Evolutionary conservation across 2,797 vertebrate species (phyloP).

Genomic region (Potorous gilbertii): DNA sequence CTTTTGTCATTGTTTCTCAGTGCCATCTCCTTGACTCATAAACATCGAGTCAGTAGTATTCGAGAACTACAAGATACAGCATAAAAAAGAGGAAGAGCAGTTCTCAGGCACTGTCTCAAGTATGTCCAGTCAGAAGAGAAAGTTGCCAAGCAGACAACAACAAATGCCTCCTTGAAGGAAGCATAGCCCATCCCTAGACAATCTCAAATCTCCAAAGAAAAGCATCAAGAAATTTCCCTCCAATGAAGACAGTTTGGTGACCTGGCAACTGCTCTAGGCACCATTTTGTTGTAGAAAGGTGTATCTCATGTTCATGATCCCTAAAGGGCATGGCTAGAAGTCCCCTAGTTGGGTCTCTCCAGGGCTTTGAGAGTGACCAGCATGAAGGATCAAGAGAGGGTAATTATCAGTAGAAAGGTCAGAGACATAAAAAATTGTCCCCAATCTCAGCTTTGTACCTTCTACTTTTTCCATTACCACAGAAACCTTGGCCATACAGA

Average conservation of each 20-base stretch:
- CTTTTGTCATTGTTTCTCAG: background rate
- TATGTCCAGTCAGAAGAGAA: background rate
- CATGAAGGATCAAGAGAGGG: background rate
- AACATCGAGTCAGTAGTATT: background rate
- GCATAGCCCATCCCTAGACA: background rate
- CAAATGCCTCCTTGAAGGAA: background rate
- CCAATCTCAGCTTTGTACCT: background rate
- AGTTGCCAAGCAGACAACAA: background rate
- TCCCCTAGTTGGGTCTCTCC: background rate
- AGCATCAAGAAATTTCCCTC: background rate
- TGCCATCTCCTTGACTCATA: background rate
- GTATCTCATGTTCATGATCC: background rate
- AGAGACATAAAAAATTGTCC: background rate
- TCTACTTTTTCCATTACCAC: background rate
- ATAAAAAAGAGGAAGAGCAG: background rate
- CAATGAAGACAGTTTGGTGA: background rate
- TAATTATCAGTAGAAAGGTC: background rate
- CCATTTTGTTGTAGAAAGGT: background rate
- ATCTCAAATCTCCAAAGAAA: background rate
- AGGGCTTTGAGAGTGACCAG: background rate
- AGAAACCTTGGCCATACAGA: background rate
- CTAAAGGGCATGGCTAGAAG: background rate
- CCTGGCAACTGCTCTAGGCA: background rate
- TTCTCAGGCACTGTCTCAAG: background rate
- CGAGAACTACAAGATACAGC: background rate